These are phyloP conservation scores for Sepioteuthis lessoniana DNA, from an alignment of 2,888 invertebrate genomes.

Conservation along the genomic window DNA sequence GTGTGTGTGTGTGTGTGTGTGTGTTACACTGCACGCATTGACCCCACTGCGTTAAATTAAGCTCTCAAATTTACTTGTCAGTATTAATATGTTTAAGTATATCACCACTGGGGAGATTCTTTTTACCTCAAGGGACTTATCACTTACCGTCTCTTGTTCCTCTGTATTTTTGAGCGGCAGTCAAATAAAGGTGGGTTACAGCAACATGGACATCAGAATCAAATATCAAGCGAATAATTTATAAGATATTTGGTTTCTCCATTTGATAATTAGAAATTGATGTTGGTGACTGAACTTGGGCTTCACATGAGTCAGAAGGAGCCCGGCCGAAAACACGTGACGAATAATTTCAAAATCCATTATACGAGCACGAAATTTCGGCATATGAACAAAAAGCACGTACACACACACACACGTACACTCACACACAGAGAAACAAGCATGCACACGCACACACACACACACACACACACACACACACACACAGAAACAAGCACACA, in stretches of 20 bases:
- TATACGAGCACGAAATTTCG: not conserved
- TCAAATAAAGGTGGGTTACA: not conserved
- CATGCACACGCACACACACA: too few relatives aligned
- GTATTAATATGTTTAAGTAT: not conserved
- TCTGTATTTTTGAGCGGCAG: not conserved
- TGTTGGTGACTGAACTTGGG: not conserved
- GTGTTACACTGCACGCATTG: too few relatives aligned
- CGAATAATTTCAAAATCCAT: not conserved
- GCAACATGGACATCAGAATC: not conserved
- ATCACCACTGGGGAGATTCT: not conserved
- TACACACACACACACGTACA: not conserved
- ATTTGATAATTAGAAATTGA: conserved; percentile 33
- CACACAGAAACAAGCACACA: too few relatives aligned
- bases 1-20: too few relatives aligned
- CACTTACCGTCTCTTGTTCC: not conserved
- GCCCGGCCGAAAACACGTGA: not conserved
- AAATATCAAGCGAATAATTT: conserved; percentile 8
- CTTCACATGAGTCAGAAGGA: not conserved
- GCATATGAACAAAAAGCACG: not conserved
- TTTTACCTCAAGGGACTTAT: not conserved
- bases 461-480: too few relatives aligned
- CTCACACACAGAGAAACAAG: not conserved
- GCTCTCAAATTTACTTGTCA: not conserved
- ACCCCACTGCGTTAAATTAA: not conserved
- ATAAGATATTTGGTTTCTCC: conserved; percentile 4